Percentiles rank a stretch among this genome's conserved stretches.
These are phyloP conservation scores for Callyntrura sp. DNA, from an alignment of 2,888 invertebrate genomes.

Conservation along the genomic window DNA sequence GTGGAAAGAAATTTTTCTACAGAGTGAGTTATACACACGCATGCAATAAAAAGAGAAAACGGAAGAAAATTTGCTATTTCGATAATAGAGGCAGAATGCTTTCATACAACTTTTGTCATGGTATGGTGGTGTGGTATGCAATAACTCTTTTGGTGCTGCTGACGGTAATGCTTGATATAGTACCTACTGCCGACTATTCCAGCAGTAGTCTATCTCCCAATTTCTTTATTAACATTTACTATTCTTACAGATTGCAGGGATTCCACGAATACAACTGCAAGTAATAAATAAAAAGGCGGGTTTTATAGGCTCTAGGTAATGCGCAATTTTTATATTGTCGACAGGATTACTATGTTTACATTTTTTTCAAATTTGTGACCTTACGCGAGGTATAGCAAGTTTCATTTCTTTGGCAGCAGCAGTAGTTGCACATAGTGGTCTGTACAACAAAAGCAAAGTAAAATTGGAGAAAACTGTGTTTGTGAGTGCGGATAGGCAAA, in stretches of 20 bases:
- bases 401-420: not conserved
- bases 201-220: not conserved
- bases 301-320: not conserved
- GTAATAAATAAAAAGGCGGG: not conserved
- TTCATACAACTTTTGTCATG: not conserved
- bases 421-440: not conserved
- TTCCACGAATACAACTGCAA: not conserved
- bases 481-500: no score
- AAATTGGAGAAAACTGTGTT: not conserved
- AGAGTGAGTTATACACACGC: not conserved
- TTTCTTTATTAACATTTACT: not conserved
- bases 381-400: not conserved
- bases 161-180: no score
- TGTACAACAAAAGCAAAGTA: not conserved
- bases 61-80: not conserved
- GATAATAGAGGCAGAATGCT: not conserved
- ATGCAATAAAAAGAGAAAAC: not conserved
- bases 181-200: not conserved
- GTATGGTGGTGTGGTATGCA: not conserved
- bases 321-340: slow-evolving; percentile 14
- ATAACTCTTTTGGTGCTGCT: not conserved
- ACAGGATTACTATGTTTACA: not conserved
- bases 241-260: not conserved
- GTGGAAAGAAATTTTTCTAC: no score
- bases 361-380: not conserved